A percentile compares a stretch with the other conserved stretches of the same genome.
phyloP scores from a whole-genome alignment of 2,113 vertebrate genomes.

The Pluvialis apricaria region DNA sequence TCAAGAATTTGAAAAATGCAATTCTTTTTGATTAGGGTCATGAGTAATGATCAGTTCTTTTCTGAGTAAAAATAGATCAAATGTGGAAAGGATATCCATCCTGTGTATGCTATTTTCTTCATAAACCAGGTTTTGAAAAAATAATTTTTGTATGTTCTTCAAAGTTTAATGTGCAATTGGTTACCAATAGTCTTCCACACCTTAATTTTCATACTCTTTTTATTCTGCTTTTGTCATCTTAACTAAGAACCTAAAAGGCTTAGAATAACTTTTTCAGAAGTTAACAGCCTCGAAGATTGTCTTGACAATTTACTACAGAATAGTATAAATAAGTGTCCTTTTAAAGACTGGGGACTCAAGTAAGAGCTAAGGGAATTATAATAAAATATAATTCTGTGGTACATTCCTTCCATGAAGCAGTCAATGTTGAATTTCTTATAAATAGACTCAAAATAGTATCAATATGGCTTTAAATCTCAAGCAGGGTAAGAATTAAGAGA shows the following conservation, averaged over 20 bases:
- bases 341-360: not conserved
- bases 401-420: not conserved
- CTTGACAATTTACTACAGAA: not conserved
- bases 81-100: not conserved
- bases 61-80: not conserved
- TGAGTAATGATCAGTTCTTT: not conserved
- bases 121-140: not conserved
- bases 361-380: not conserved
- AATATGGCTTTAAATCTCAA: not conserved
- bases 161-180: not conserved
- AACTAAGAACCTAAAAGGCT: not conserved
- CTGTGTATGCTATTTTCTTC: not conserved
- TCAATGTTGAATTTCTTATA: not conserved
- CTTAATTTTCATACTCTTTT: not conserved
- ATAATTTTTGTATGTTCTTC: not conserved
- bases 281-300: not conserved
- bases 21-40: not conserved
- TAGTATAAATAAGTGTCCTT: not conserved
- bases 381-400: not conserved
- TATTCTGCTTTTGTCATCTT: not conserved
- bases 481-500: not conserved
- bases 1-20: not conserved
- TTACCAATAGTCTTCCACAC: not conserved
- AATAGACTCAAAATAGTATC: not conserved
- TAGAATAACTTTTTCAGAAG: not conserved